Evolutionary conservation across 30 jellyfish, hydroid and myxozoan genomes (phyloP).

Genomic region (Aurelia coerulea): DNA sequence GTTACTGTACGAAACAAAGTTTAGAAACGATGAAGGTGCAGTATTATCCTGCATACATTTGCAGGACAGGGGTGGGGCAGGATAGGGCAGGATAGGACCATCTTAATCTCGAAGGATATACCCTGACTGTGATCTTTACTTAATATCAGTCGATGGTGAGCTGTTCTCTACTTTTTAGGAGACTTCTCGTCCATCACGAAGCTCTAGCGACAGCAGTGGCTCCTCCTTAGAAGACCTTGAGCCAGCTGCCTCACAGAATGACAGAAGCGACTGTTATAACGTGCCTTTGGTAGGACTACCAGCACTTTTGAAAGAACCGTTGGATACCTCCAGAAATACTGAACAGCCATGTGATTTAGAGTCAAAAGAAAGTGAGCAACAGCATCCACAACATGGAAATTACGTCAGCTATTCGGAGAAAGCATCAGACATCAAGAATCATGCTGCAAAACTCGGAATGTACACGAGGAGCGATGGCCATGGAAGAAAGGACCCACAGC

Average conservation of each 20-base stretch:
- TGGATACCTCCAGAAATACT: not conserved
- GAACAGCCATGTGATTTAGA: not conserved
- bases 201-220: slow-evolving; percentile 19
- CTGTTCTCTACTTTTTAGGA: too few species aligned
- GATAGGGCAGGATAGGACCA: too few species aligned
- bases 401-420: slow-evolving; percentile 35
- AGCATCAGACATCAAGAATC: slow-evolving; percentile 42
- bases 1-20: too few species aligned
- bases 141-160: too few species aligned
- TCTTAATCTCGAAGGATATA: not conserved
- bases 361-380: not conserved
- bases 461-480: slow-evolving; percentile 10
- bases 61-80: too few species aligned
- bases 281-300: slow-evolving; percentile 28
- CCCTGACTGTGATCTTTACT: not conserved
- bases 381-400: slow-evolving; percentile 20
- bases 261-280: not conserved
- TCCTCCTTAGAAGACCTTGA: slow-evolving; percentile 31
- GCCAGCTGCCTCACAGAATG: not conserved
- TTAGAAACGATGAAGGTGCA: too few species aligned
- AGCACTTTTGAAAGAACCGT: slow-evolving; percentile 1
- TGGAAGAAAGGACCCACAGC: not conserved
- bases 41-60: too few species aligned
- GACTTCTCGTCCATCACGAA: not conserved
- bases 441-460: slow-evolving; percentile 14